These are phyloP conservation scores for Probosciger aterrimus DNA, from an alignment of 2,113 vertebrate species.

Conservation along the genomic window DNA sequence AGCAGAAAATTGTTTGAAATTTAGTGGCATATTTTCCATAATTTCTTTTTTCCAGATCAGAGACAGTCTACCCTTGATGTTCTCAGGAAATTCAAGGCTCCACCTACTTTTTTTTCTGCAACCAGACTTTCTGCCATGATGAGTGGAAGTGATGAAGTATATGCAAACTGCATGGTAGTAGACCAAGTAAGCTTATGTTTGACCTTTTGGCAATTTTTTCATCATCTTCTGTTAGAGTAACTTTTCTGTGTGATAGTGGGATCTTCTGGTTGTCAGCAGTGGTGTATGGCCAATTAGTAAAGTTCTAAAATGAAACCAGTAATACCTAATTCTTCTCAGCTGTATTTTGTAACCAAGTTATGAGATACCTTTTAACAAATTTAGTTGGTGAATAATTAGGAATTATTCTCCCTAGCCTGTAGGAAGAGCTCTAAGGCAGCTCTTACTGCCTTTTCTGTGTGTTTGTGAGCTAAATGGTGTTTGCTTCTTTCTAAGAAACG, in stretches of 20 bases:
- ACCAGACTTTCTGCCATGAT: conserved; percentile 69
- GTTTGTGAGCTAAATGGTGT: neutral
- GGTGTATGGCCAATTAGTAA: neutral
- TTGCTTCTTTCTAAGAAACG: neutral
- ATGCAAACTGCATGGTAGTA: conserved; percentile 86
- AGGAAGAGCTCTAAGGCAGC: neutral
- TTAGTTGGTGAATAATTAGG: neutral
- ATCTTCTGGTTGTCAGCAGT: neutral
- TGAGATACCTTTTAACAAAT: neutral
- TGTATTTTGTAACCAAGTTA: neutral
- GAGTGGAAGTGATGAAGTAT: conserved; percentile 75
- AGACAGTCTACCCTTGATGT: conserved; percentile 64
- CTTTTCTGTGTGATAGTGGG: neutral
- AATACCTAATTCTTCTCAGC: neutral
- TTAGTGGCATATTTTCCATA: neutral
- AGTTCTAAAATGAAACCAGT: neutral
- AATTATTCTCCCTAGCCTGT: neutral
- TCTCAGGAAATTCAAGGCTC: conserved; percentile 64
- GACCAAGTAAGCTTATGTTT: conserved; percentile 74
- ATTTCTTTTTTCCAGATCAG: conserved; percentile 69
- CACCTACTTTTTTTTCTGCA: conserved; percentile 61
- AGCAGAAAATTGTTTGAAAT: neutral
- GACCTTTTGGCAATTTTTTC: neutral
- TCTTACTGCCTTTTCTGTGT: neutral
- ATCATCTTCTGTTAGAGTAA: neutral